Evolutionary conservation across 2,797 vertebrate species (phyloP).

Genomic region (Graptemys geographica): DNA sequence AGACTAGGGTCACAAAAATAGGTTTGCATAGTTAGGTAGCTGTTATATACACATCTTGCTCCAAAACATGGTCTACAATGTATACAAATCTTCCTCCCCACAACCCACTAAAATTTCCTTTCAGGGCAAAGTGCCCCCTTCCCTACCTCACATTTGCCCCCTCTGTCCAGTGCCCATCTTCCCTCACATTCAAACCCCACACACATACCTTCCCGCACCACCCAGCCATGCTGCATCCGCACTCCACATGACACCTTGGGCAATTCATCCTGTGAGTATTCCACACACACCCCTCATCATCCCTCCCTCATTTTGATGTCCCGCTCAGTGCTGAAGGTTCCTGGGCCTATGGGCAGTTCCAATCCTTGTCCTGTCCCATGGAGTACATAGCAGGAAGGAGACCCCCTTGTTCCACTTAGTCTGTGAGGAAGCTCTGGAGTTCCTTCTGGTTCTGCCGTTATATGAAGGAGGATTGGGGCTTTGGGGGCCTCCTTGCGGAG

Average conservation of each 20-base stretch:
- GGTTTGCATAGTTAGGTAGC: background rate
- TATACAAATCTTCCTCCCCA: fast-evolving
- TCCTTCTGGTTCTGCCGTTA: background rate
- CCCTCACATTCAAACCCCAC: fast-evolving
- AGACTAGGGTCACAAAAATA: background rate
- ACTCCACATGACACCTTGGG: background rate
- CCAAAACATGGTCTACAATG: background rate
- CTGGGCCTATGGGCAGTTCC: fast-evolving
- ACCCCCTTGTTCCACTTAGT: background rate
- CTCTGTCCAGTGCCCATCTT: no score
- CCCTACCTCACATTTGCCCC: background rate
- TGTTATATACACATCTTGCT: fast-evolving
- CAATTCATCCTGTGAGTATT: background rate
- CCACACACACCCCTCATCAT: fast-evolving
- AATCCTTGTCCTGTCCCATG: background rate
- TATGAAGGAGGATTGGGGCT: background rate
- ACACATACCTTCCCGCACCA: fast-evolving
- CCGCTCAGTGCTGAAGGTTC: background rate
- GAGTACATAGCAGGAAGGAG: fast-evolving
- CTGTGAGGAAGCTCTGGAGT: background rate
- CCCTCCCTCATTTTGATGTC: no score
- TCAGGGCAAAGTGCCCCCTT: background rate
- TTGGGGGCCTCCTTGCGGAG: background rate
- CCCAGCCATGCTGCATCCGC: background rate
- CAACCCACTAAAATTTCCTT: background rate